A percentile compares a stretch with the other conserved stretches of the same genome.
Evolutionary conservation across 35 echinoderm and acorn worm species (phyloP).

Genomic region (Patiria miniata): DNA sequence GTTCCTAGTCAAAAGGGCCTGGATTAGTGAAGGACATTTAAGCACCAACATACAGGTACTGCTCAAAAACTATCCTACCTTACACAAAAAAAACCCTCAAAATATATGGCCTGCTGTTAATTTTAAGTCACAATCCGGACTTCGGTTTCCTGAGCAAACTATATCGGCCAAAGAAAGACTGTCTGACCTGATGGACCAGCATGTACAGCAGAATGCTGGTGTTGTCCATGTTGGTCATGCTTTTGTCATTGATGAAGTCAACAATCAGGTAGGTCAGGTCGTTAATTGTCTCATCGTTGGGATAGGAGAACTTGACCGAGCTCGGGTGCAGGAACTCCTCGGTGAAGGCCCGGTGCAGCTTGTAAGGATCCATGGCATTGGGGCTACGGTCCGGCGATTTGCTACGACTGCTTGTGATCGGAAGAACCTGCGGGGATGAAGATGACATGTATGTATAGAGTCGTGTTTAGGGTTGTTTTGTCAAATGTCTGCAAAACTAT

Average conservation of each 20-base stretch:
- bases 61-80: too few relatives aligned
- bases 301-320: conserved; percentile 92
- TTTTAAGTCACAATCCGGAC: too few relatives aligned
- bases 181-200: conserved; percentile 46
- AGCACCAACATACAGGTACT: too few relatives aligned
- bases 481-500: too few relatives aligned
- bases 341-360: conserved; percentile 31
- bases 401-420: not conserved
- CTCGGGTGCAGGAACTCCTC: conserved; percentile 88
- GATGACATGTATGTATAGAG: too few relatives aligned
- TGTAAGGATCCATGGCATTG: conserved; percentile 73
- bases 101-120: too few relatives aligned
- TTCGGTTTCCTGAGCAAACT: too few relatives aligned
- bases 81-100: too few relatives aligned
- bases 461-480: too few relatives aligned
- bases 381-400: conserved; percentile 40
- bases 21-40: too few relatives aligned
- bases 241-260: conserved; percentile 53
- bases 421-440: conserved; percentile 46
- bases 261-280: conserved; percentile 86
- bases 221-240: conserved; percentile 43
- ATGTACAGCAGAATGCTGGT: conserved; percentile 75
- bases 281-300: conserved; percentile 88
- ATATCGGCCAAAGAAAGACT: not conserved
- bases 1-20: too few relatives aligned